Evolutionary conservation across 2,888 invertebrate genomes (phyloP), one percentile per base, ranked within the genome.

Genomic region (Tetranychus piercei): DNA sequence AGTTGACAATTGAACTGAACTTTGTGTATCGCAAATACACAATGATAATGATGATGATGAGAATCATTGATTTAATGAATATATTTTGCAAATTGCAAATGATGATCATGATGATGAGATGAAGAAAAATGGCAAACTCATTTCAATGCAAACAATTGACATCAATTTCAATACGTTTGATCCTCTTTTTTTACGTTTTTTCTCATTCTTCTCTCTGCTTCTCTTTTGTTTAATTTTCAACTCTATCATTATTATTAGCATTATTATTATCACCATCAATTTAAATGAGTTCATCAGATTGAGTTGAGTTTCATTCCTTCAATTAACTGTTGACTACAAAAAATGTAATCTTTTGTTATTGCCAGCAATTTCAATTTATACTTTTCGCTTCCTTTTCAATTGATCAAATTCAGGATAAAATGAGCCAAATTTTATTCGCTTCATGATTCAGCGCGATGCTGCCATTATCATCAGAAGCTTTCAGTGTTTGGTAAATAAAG

Each of bases 1-100:
- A 55, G 55, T 55, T 55, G 55, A 15, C 9, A 55, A 15, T 55
- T 15, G 15, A 55, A 55, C 55, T 55, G 55, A 55, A 55, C 15
- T 55, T 15, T 55, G 15, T 55, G 11, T 15, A 55, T 55, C 34
- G 5, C 34, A 34, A 34, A 34, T 34, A 34, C 34, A 55, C 55
- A 55, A 55, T 55, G 55, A 55, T 55, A 15, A 55, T 9, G 55
- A 55, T 55, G 55, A 55, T 55, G 55, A 55, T 55, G 9, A 55
- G 55, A 55, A 55, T 55, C 55, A 55, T 55, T 55, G 55, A 55
- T 55, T 55, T 55, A 55, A 55, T 55, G 55, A 55, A 55, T 55
- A 55, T 55, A 55, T 55, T 55, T 55, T 55, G 55, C 55, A 45
- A 45, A 45, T 45, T 8, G 9, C 45, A 55, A 55, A 34, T 34